Evolutionary conservation across 2,797 vertebrate genomes (phyloP).

Genomic region (Phrynocephalus forsythii): DNA sequence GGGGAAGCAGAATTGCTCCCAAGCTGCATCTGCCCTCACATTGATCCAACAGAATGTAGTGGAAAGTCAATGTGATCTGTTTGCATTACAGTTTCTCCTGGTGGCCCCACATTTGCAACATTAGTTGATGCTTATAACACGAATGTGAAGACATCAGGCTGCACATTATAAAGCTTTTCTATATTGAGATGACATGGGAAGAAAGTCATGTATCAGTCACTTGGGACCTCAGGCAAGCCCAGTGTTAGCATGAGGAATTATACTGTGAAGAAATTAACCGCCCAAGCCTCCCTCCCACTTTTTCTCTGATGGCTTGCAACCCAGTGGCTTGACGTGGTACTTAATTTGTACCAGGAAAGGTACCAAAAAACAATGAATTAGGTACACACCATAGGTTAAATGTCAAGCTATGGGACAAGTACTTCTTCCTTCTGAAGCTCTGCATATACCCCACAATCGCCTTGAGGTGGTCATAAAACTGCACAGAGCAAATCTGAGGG

Average conservation of each 20-base stretch:
- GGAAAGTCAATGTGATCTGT: no score
- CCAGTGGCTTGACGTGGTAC: no score
- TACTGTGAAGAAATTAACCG: no score
- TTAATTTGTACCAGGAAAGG: no score
- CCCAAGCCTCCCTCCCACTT: no score
- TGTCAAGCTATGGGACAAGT: no score
- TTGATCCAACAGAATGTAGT: background rate
- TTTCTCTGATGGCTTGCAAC: no score
- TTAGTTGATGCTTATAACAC: no score
- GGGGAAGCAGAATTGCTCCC: background rate
- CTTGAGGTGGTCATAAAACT: no score
- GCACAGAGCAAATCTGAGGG: background rate
- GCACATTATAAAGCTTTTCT: no score
- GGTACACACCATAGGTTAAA: background rate
- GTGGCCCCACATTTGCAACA: background rate
- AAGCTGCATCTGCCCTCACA: background rate
- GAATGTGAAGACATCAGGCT: no score
- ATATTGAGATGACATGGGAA: background rate
- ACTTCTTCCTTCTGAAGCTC: no score
- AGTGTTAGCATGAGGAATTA: background rate
- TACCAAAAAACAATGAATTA: background rate
- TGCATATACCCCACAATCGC: background rate
- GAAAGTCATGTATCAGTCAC: background rate
- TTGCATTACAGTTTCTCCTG: background rate
- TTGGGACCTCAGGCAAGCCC: background rate